Evolutionary conservation across 2,113 vertebrate genomes (phyloP).

Genomic region (Thalassarche chlororhynchos): DNA sequence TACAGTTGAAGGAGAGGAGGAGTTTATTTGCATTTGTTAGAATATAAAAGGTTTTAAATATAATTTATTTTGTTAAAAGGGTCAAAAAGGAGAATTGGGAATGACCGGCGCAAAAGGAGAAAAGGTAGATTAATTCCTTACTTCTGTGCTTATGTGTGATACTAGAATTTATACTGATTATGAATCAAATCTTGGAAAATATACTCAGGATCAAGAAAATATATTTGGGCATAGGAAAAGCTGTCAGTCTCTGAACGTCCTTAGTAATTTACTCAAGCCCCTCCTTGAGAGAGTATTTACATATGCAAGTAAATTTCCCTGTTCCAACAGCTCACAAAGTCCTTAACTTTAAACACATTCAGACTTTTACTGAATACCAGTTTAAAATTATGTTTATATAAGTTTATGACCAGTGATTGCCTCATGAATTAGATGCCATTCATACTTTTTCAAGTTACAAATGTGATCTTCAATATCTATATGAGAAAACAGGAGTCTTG

Average conservation of each 20-base stretch:
- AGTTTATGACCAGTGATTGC: neutral
- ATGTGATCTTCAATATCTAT: neutral
- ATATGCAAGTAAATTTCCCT: neutral
- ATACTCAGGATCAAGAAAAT: neutral
- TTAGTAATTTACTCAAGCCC: neutral
- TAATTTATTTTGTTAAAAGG: constrained; percentile 73
- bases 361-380: neutral
- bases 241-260: neutral
- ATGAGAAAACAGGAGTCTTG: neutral
- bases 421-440: neutral
- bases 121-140: constrained; percentile 71
- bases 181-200: neutral
- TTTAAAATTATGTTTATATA: neutral
- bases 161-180: neutral
- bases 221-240: neutral
- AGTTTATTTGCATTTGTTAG: neutral
- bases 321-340: neutral
- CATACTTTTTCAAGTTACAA: neutral
- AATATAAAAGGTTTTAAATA: neutral
- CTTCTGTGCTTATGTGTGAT: neutral
- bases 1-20: neutral
- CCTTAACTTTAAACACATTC: neutral
- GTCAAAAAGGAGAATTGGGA: constrained; percentile 74
- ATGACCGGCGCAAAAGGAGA: constrained; percentile 78
- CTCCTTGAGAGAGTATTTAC: neutral